Base-by-base conservation (phyloP, 2,797 vertebrate genomes). In the Meriones psammophilus region DNA sequence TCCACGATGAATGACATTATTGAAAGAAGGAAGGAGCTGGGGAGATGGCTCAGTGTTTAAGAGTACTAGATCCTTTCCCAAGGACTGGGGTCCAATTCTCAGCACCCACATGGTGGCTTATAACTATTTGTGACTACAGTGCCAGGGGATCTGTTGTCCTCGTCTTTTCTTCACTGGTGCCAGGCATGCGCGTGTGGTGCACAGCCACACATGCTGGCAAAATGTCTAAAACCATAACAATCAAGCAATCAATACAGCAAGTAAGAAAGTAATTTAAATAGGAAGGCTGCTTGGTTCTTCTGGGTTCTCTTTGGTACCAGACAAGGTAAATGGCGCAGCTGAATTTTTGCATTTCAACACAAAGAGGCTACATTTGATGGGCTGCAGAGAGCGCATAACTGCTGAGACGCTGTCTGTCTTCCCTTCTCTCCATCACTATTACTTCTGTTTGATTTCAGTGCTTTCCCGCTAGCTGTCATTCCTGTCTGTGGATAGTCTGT, bases 291-390 rank as follows among this genome's bases (percentile, higher is more conserved):
- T 94, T 97, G 96, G 10, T 90, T 97, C 15, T 39, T 74, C 94
- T 96, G 92, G 33, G 94, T 60, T 98, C 79, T 54, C 54, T 95
- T 97, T 76, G 66, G 79, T 77, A 86, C 24, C 91, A 3, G 76
- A 60, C 69, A 83, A 58, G 87, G 74, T 88, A 96, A 98, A 95
- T 60, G 1, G 2, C 96, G 71, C 26, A 22, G 18, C 1, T 60
- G 6, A 50, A 58, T 39, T 88, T 88, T 74, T 76, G 24, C 88
- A 79, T 66, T 95, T 98, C 95, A 97, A 94, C 94, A 91, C 90
- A 89, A 97, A 97, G 95, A 97, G 92, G 81, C 95, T 79, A 96
- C n/a, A 89, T 94, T 88, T 97, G 84, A 95, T 97, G 97, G 94
- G 92, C 39, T 93, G 78, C 79, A 33, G 74, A 96, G 91, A 91